Base-by-base conservation (phyloP, 2,113 vertebrate genomes). In the Salvelinus sp. region DNA sequence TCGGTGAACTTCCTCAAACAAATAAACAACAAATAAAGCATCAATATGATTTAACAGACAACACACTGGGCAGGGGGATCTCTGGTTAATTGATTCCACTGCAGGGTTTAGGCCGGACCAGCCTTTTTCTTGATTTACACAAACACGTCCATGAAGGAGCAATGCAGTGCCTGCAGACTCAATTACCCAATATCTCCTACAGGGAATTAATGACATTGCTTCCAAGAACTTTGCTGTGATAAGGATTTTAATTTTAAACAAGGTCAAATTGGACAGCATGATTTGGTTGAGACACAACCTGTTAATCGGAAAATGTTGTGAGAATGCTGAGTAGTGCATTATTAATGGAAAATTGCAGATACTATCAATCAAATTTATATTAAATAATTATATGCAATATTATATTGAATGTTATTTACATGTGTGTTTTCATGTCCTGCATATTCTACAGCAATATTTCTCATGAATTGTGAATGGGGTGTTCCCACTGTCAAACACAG, bases 41-140 rank as follows among this genome's bases (percentile, higher is more conserved):
- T 80, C 62, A 76, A 64, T 10, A 18, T 77, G 70, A 79, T 90
- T 82, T 86, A 76, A 83, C 47, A 70, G 57, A 13, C 33, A 44
- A 23, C 30, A 44, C 58, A 80, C 64, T 54, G 64, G 58, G 64
- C 33, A 62, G 27, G 30, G 25, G 68, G 75, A 83, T 75, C 38
- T 50, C 50, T 10, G 38, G 38, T 44, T 44, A 44, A 44, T 10
- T 80, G 69, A 84, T 76, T 83, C 58, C 58, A 23, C 73, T 50
- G 79, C 70, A 81, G 66, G 65, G 1, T 18, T 60, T 57, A 33
- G 0, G 20, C 64, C 44, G 3, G 27, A 83, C 68, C 71, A 3
- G 23, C 30, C 66, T 20, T 27, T 44, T 70, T 73, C 74, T 58
- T 86, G 75, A 88, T 82, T 80, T 87, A 81, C 48, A 75, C 4